These are phyloP conservation scores for Calycopis cecrops DNA, from an alignment of 1,140 invertebrate species.

Conservation along the genomic window DNA sequence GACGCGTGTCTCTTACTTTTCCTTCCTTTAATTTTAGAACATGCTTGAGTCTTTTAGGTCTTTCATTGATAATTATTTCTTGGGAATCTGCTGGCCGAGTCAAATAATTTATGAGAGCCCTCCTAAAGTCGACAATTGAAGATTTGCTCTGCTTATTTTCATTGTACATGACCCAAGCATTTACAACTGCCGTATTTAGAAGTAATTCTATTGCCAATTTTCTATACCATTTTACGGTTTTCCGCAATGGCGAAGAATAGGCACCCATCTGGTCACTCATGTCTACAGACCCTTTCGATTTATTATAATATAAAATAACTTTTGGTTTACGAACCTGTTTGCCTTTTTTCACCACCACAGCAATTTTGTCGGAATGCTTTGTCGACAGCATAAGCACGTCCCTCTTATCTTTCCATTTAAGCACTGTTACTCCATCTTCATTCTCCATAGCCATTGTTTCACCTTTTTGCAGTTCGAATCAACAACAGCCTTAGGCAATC, in stretches of 20 bases:
- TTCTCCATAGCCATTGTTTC: conserved; percentile 51
- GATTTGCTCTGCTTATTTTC: conserved; percentile 32
- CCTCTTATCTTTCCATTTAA: conserved; percentile 66
- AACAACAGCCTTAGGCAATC: conserved; percentile 52
- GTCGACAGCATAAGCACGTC: conserved; percentile 60
- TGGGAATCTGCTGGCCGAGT: conserved; percentile 34
- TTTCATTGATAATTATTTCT: conserved; percentile 40
- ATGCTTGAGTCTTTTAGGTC: conserved; percentile 43
- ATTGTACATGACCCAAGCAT: conserved; percentile 35
- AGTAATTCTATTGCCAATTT: conserved; percentile 53
- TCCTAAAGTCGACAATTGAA: conserved; percentile 34
- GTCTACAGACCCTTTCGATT: no score
- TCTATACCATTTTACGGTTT: no score
- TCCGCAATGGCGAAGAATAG: no score
- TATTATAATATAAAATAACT: conserved; percentile 46
- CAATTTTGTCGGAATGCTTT: conserved; percentile 44
- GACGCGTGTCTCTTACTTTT: conserved; percentile 42
- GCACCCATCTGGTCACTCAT: no score
- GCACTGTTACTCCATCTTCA: conserved; percentile 54
- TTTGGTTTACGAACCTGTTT: conserved; percentile 47
- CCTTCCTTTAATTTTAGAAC: conserved; percentile 39
- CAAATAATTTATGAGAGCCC: conserved; percentile 33
- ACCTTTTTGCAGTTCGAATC: conserved; percentile 52
- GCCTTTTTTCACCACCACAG: conserved; percentile 38
- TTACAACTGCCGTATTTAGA: conserved; percentile 45